Conservation (phyloP, 2,797 vertebrate genomes). For the Geotrypetes seraphini region DNA sequence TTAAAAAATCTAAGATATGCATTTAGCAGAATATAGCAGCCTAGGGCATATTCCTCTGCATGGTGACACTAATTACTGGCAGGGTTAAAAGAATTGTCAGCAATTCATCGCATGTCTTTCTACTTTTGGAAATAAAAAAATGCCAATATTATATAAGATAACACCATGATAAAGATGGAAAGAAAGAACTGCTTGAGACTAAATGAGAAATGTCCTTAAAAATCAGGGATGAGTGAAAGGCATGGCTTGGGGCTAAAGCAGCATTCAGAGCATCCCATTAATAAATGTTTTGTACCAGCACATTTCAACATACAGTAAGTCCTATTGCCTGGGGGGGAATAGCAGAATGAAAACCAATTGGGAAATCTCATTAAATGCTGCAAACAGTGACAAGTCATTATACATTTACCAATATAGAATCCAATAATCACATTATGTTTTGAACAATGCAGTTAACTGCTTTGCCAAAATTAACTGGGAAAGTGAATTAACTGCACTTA, state of each 20-base stretch:
- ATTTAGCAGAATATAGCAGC: too few species aligned
- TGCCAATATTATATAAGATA: constrained; percentile 6
- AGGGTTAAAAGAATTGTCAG: too few species aligned
- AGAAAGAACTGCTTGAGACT: too few species aligned
- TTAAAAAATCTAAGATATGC: too few species aligned
- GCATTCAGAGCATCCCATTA: not conserved
- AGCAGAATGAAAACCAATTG: constrained; percentile 27
- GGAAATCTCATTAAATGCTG: constrained; percentile 39
- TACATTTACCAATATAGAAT: constrained; percentile 21
- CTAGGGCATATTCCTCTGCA: too few species aligned
- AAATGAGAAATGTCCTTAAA: constrained; percentile 1
- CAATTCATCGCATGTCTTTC: too few species aligned
- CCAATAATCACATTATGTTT: constrained; percentile 30
- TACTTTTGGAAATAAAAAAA: constrained; percentile 7
- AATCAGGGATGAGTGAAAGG: not conserved
- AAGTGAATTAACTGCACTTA: constrained; percentile 7
- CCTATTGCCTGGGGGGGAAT: constrained; percentile 11
- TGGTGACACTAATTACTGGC: too few species aligned
- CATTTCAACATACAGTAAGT: constrained; percentile 8
- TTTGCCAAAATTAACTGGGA: constrained; percentile 24
- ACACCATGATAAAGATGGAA: constrained; percentile 4
- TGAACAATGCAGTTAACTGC: constrained; percentile 31
- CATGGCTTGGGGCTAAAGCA: not conserved
- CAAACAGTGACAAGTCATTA: constrained; percentile 27
- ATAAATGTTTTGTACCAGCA: constrained; percentile 1